Evolutionary conservation across 2,113 vertebrate species (phyloP).

Genomic region (Elgaria multicarinata): DNA sequence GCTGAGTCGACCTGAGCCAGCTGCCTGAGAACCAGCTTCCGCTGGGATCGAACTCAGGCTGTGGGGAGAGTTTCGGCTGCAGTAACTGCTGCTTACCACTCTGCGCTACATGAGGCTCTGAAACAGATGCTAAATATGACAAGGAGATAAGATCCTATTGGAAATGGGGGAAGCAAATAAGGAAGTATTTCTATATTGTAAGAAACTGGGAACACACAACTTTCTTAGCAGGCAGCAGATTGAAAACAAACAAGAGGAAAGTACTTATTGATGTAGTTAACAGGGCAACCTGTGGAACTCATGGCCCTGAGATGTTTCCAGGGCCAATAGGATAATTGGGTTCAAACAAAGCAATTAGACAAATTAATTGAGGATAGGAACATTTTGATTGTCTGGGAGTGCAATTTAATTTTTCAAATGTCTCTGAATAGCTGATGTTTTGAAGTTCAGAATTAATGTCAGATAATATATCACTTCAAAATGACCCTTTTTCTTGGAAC

Average conservation of each 20-base stretch:
- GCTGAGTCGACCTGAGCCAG: too few relatives aligned
- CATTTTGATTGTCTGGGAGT: not conserved
- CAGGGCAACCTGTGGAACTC: not conserved
- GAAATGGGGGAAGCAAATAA: not conserved
- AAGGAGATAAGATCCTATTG: conserved; percentile 12
- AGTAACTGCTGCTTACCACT: too few relatives aligned
- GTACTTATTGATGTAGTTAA: not conserved
- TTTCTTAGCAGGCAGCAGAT: not conserved
- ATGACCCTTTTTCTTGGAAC: not conserved
- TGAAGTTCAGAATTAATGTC: conserved; percentile 15
- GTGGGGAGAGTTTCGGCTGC: too few relatives aligned
- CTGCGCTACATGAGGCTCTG: too few relatives aligned
- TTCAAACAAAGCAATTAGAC: conserved; percentile 10
- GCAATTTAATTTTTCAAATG: not conserved
- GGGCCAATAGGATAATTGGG: conserved; percentile 12
- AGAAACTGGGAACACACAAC: not conserved
- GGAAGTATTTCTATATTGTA: not conserved
- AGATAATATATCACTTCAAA: not conserved
- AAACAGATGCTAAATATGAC: too few relatives aligned
- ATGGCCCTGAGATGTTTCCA: not conserved
- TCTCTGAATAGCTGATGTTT: not conserved
- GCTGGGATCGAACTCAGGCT: too few relatives aligned
- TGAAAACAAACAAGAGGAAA: not conserved
- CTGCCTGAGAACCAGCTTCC: too few relatives aligned
- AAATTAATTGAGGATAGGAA: conserved; percentile 19